Conservation (phyloP, 2,113 vertebrate genomes). For the Rhynchomys soricoides region DNA sequence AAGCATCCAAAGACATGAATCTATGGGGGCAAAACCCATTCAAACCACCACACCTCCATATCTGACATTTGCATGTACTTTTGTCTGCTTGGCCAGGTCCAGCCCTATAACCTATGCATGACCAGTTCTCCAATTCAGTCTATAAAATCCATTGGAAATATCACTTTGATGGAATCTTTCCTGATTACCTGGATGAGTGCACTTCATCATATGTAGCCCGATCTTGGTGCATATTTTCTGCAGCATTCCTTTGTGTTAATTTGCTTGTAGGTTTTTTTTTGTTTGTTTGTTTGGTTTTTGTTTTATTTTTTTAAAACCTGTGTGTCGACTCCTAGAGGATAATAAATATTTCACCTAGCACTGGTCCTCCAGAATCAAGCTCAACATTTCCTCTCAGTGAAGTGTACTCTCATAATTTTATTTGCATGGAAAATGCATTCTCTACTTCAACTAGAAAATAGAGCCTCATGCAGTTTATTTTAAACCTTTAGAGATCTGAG, state of each 20-base stretch:
- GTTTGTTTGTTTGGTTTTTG: too few species aligned
- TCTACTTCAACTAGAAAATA: conserved; percentile 12
- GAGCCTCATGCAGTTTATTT: not conserved
- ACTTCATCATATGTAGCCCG: not conserved
- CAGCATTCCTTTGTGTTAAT: not conserved
- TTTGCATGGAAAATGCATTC: not conserved
- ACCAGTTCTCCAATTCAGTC: not conserved
- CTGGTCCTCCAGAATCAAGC: not conserved
- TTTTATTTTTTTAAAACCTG: too few species aligned
- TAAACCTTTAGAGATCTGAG: not conserved
- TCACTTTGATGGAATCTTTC: not conserved
- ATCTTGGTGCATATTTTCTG: not conserved
- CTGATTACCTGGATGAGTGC: not conserved
- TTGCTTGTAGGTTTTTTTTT: not conserved
- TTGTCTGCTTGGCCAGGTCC: not conserved
- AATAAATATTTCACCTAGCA: not conserved
- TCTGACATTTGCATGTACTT: not conserved
- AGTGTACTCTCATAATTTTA: not conserved
- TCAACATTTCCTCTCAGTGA: not conserved
- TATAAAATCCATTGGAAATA: not conserved
- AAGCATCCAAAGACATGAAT: too few species aligned
- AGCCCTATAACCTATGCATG: not conserved
- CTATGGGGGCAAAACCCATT: too few species aligned
- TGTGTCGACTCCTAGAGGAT: not conserved
- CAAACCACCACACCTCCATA: not conserved